Conservation (phyloP, 2,113 vertebrate genomes). For the Nyctibius bracteatus region DNA sequence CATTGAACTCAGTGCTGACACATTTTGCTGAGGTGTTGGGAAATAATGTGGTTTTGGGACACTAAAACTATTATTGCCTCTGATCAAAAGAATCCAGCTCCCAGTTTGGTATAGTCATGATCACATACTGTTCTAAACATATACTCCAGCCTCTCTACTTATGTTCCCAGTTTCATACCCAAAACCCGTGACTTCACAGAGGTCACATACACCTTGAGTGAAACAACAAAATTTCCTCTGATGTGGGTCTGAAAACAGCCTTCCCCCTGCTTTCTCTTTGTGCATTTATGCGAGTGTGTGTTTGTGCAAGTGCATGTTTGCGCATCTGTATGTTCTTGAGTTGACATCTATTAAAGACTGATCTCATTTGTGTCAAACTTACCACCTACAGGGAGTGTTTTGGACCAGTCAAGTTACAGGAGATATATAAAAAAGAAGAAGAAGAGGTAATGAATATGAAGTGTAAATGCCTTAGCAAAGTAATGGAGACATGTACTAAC, state of each 20-base stretch:
- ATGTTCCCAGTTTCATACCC: conserved; percentile 39
- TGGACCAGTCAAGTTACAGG: conserved; percentile 66
- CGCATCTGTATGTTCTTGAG: conserved; percentile 26
- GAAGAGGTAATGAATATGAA: conserved; percentile 76
- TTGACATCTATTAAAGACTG: conserved; percentile 66
- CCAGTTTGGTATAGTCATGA: conserved; percentile 59
- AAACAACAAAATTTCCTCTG: conserved; percentile 70
- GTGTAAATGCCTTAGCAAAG: conserved; percentile 74
- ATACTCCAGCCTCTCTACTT: conserved; percentile 60
- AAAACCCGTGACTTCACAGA: conserved; percentile 72
- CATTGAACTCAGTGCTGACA: not conserved
- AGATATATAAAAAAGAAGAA: conserved; percentile 56
- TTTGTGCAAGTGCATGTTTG: not conserved
- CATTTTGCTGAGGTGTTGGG: conserved; percentile 10
- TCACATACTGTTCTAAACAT: conserved; percentile 56
- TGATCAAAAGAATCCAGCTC: conserved; percentile 63
- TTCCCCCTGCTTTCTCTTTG: conserved; percentile 1
- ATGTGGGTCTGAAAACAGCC: conserved; percentile 53
- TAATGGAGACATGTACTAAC: conserved; percentile 79
- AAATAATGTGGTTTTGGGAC: conserved; percentile 54
- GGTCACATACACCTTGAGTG: conserved; percentile 65
- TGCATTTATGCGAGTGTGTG: not conserved
- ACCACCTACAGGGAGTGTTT: conserved; percentile 73
- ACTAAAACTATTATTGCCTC: conserved; percentile 61
- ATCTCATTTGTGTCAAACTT: conserved; percentile 74